Base-by-base conservation (phyloP, 92 coral and sea anemone genomes). In the Epizoanthus illoricatus region DNA sequence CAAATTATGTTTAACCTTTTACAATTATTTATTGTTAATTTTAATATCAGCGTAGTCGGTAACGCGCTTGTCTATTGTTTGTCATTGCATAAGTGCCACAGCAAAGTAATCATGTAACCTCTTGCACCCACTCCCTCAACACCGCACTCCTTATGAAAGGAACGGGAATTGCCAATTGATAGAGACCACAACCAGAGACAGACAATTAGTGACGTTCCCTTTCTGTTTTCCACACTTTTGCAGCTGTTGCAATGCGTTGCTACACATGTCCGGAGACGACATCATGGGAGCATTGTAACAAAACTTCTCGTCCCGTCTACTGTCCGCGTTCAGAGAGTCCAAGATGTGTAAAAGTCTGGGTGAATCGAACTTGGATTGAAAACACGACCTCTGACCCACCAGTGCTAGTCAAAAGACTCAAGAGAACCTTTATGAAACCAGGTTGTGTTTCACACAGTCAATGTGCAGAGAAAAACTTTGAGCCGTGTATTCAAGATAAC, bases 231-330 rank as follows among this genome's bases (percentile, higher is more conserved):
- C 62, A 16, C 45, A 63, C 41, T 19, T 45, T 20, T 20, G 9
- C 71, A 78, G 82, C 21, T 78, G 41, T 43, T 40, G 82, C 82
- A 63, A 78, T 78, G 82, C 43, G 21, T 15, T 78, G 82, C 24
- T 78, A 61, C 33, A 61, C 71, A 21, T 78, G 82, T 52, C 71
- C 82, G 11, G 82, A 78, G 24, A 70, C 58, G 18, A 20, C 82
- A 13, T 78, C 82, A 13, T 78, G 82, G 82, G 82, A 78, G 28
- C 40, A 43, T 78, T 78, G 82, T 63, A 78, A 78, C 82, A 69
- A 58, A 7, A 78, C 82, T 8, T 19, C 82, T 52, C 71, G 61
- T 41, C 59, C 71, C 5, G 71, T 78, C 43, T 12, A 13, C 5
- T 78, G 82, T 20, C 71, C 82, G 24, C 47, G 33, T 19, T 12